Conservation (phyloP, 1,140 invertebrate species). For the Drosophila pectinifera region DNA sequence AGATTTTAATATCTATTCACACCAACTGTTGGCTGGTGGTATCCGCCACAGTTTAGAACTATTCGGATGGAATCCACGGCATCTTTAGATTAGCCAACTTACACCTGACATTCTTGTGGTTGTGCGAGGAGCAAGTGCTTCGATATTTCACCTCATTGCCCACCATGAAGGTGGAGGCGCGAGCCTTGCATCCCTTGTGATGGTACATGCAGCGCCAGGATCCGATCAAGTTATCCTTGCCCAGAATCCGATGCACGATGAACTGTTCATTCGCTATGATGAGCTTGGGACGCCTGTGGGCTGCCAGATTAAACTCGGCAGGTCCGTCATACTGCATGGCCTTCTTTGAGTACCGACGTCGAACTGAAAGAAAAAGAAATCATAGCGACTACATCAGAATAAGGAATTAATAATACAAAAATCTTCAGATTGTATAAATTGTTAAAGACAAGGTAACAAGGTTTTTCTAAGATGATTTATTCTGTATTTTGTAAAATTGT, state of each 20-base stretch:
- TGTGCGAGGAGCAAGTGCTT: constrained; percentile 46
- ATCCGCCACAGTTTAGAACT: neutral
- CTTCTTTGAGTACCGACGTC: constrained; percentile 15
- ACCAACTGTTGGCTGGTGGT: neutral
- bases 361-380: constrained; percentile 36
- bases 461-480: constrained; percentile 36
- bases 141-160: constrained; percentile 56
- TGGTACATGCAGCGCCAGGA: constrained; percentile 64
- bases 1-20: neutral
- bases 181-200: constrained; percentile 56
- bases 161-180: constrained; percentile 48
- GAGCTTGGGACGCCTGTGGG: constrained; percentile 45
- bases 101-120: constrained; percentile 33
- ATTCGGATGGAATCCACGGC: constrained; percentile 14
- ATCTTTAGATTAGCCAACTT: constrained; percentile 16
- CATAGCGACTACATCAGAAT: constrained; percentile 1
- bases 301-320: constrained; percentile 30
- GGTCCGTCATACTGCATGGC: constrained; percentile 34
- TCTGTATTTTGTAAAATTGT: constrained; percentile 33
- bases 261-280: constrained; percentile 48
- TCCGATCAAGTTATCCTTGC: constrained; percentile 45
- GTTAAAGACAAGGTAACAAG: neutral
- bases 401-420: neutral
- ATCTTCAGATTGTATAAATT: neutral
- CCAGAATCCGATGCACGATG: constrained; percentile 44